Conservation (phyloP, 2,113 vertebrate genomes). For the Ceratotherium simum region DNA sequence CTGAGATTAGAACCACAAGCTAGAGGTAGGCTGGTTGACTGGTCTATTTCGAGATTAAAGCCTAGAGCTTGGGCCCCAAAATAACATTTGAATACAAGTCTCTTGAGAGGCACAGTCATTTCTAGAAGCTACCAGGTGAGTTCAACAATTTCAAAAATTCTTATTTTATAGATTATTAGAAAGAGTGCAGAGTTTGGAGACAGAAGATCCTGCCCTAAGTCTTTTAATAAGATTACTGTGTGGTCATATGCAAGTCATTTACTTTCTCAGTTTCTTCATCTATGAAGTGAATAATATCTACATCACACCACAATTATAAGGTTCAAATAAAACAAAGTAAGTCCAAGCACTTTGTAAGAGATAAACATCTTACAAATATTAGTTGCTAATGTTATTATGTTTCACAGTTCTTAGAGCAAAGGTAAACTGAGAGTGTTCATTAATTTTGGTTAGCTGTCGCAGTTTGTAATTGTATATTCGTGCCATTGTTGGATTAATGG, state of each 20-base stretch:
- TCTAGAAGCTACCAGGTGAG: background rate
- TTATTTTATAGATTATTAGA: background rate
- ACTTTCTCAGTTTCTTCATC: background rate
- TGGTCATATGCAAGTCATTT: background rate
- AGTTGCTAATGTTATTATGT: background rate
- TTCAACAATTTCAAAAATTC: background rate
- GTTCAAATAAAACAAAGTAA: slow-evolving; percentile 9
- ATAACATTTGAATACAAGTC: background rate
- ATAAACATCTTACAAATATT: slow-evolving; percentile 19
- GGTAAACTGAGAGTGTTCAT: background rate
- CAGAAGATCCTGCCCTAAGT: background rate
- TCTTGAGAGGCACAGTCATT: background rate
- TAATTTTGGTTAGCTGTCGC: background rate
- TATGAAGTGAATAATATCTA: background rate
- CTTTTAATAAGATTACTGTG: background rate
- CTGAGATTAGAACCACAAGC: background rate
- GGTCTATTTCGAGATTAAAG: background rate
- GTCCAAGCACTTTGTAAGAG: background rate
- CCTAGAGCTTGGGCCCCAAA: background rate
- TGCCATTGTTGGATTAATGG: too few relatives aligned
- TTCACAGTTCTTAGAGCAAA: background rate
- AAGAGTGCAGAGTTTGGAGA: slow-evolving; percentile 4
- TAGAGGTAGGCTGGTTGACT: background rate
- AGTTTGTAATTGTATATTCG: background rate
- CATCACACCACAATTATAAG: background rate